phyloP scores from a whole-genome alignment of 2,888 invertebrate genomes.

The Lasioglossum figueresi region DNA sequence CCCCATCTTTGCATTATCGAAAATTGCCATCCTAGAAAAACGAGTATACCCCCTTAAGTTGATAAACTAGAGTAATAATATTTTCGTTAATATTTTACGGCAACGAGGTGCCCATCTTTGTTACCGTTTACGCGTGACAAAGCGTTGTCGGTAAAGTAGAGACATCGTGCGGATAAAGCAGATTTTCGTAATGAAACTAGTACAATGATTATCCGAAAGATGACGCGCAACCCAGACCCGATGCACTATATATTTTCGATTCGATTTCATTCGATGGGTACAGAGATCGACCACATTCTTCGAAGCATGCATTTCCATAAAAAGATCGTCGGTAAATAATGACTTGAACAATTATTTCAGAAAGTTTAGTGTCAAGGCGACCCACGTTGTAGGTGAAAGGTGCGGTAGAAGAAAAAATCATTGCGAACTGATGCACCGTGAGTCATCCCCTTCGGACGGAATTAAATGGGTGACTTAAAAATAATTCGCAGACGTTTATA shows the following conservation, averaged over 20 bases:
- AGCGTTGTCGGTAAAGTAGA: slow-evolving; percentile 22
- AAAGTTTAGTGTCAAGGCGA: slow-evolving; percentile 70
- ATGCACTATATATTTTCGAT: slow-evolving; percentile 20
- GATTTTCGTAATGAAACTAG: background rate
- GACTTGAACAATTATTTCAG: slow-evolving; percentile 54
- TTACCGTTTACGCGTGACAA: background rate
- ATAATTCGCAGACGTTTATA: slow-evolving; percentile 25
- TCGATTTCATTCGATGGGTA: slow-evolving; percentile 22
- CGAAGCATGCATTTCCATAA: slow-evolving; percentile 47
- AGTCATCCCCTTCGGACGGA: slow-evolving; percentile 43
- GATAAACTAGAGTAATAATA: background rate
- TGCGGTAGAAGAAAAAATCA: slow-evolving; percentile 51
- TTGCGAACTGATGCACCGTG: slow-evolving; percentile 42
- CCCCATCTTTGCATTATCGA: too few relatives aligned
- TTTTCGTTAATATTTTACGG: background rate
- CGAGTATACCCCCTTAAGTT: too few relatives aligned
- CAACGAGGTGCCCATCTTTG: background rate
- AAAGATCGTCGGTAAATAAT: slow-evolving; percentile 52
- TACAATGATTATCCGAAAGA: background rate
- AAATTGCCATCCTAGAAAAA: too few relatives aligned
- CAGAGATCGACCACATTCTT: slow-evolving; percentile 28
- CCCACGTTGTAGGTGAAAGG: slow-evolving; percentile 65
- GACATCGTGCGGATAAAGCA: background rate
- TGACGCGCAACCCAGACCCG: background rate
- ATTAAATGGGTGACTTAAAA: slow-evolving; percentile 23